Percentiles rank a stretch among this genome's conserved stretches.
These are phyloP conservation scores for Salminus brasiliensis DNA, from an alignment of 2,113 vertebrate genomes.

Conservation along the genomic window DNA sequence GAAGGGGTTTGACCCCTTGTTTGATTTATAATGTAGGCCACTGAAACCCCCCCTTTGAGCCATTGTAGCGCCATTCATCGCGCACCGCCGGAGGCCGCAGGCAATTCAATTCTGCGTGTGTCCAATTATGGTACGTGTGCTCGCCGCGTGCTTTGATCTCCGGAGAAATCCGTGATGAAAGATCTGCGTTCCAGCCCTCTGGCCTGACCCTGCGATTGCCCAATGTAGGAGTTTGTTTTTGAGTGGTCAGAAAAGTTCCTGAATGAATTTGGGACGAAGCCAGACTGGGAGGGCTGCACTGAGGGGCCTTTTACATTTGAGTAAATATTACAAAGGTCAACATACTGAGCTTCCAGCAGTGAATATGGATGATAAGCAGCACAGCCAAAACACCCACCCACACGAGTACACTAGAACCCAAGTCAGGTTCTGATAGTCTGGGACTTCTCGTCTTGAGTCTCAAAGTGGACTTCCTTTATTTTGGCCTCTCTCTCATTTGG, in stretches of 20 bases:
- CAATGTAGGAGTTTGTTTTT: neutral
- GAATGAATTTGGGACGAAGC: neutral
- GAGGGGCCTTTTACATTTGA: neutral
- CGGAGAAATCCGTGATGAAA: neutral
- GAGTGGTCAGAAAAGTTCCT: neutral
- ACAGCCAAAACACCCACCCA: neutral
- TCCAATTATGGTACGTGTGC: neutral
- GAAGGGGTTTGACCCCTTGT: neutral
- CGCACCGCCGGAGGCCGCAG: neutral
- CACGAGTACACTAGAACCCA: neutral
- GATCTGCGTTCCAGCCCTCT: neutral
- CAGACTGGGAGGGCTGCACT: neutral
- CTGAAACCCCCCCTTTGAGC: neutral
- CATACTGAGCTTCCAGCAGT: neutral
- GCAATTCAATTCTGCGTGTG: neutral
- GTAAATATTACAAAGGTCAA: conserved; percentile 17
- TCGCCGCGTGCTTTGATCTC: neutral
- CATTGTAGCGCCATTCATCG: neutral
- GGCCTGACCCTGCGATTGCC: neutral
- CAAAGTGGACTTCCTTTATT: too few relatives aligned
- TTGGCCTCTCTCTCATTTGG: too few relatives aligned
- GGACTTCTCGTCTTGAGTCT: too few relatives aligned
- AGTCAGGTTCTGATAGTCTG: too few relatives aligned
- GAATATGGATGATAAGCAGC: conserved; percentile 8
- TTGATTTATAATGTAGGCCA: neutral